Percentiles rank a stretch among this genome's conserved stretches.
Conservation (phyloP, 1,140 invertebrate genomes). For the Zaprionus kolodkinae region DNA sequence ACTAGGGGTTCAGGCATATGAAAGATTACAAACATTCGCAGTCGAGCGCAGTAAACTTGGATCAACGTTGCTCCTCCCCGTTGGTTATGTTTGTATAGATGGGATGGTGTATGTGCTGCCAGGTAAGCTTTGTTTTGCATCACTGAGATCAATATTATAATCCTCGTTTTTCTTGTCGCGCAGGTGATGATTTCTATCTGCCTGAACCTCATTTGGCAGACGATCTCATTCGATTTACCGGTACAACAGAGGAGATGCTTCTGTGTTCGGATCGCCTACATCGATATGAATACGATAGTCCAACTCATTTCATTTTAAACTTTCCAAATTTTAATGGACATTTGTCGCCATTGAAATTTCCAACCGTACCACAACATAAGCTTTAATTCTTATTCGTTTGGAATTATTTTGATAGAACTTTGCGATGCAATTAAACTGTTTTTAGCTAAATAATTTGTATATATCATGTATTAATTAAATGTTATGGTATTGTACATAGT, state of each 20-base stretch:
- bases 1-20: conserved; percentile 31
- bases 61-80: conserved; percentile 52
- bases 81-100: conserved; percentile 49
- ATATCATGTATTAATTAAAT: background rate
- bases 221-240: conserved; percentile 40
- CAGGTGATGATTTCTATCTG: conserved; percentile 65
- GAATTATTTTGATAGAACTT: too few species aligned
- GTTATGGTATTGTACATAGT: background rate
- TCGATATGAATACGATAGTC: conserved; percentile 42
- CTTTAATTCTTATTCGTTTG: conserved; percentile 26
- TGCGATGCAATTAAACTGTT: background rate
- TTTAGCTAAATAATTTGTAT: background rate
- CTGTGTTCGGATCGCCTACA: conserved; percentile 50
- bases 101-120: conserved; percentile 42
- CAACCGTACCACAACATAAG: conserved; percentile 43
- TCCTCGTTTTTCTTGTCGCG: background rate
- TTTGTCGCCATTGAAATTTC: conserved; percentile 41
- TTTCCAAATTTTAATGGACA: conserved; percentile 58
- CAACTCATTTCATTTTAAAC: background rate
- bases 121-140: conserved; percentile 33
- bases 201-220: conserved; percentile 47
- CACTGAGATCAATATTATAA: background rate
- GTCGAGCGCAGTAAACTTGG: conserved; percentile 49
- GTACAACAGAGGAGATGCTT: conserved; percentile 40
- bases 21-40: conserved; percentile 42